Evolutionary conservation across 1,140 invertebrate species (phyloP), one percentile per base, ranked within the genome.

Genomic region (Adelges cooleyi): DNA sequence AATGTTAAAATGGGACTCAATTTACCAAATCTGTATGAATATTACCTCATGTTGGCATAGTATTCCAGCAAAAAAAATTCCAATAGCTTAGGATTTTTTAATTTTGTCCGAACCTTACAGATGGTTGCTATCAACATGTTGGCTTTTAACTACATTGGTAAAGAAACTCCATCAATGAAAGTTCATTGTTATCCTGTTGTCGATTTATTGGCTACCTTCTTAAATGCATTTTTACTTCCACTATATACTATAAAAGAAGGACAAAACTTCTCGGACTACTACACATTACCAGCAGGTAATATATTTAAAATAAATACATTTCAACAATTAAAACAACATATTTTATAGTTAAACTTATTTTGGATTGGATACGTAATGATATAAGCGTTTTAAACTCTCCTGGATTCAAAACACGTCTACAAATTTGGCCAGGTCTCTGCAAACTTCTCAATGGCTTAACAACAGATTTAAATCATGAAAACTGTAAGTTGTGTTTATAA

Each of bases 341-440:
- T 51, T 69, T 75, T 74, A 66, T 76, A 82, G 84, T 90, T 66
- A 88, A 87, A 78, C 77, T 89, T 59, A 79, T 85, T 70, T 76
- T 89, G 71, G 82, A 86, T 69, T 90, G 86, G 86, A 75, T 87
- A 59, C 73, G 75, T 65, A 75, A 80, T 40, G 79, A 84, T 68
- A 80, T 81, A 3, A 74, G 76, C 48, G 74, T 82, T 68, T 73
- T 87, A 36, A 74, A 78, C 27, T 76, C 80, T 69, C 71, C 74
- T 33, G 79, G 82, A 59, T 85, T 89, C 74, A 78, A 78, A 25
- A 81, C 80, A 46, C 77, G 82, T 70, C 81, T 81, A 59, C 84
- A 86, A 79, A 82, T 90, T 67, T 90, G 87, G 87, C 81, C 83
- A 13, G 85, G 86, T 71, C 77, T 89, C n/a, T 85, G 85, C 68